These are phyloP conservation scores for Argopecten irradians DNA, from an alignment of 1,140 invertebrate species.

Conservation along the genomic window DNA sequence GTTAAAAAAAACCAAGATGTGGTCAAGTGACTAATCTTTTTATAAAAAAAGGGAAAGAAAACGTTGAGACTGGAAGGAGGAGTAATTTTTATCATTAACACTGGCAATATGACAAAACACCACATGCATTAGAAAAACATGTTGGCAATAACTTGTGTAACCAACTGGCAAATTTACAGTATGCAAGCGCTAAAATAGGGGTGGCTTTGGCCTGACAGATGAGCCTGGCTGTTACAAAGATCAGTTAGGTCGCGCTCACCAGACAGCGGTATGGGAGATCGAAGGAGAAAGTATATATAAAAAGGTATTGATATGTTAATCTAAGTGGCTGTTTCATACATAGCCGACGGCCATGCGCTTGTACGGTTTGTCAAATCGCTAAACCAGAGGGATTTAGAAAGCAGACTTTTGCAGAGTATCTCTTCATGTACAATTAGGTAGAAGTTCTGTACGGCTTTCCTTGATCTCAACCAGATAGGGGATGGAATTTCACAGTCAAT, in stretches of 20 bases:
- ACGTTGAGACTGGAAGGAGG: too few species aligned
- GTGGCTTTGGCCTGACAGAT: background rate
- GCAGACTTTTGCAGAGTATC: background rate
- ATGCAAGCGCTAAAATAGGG: background rate
- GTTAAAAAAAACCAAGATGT: too few species aligned
- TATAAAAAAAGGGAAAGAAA: too few species aligned
- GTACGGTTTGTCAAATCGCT: background rate
- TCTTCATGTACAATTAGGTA: slow-evolving; percentile 17
- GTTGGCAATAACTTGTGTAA: background rate
- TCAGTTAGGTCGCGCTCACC: background rate
- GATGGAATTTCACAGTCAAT: slow-evolving; percentile 16
- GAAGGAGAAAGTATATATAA: slow-evolving; percentile 8
- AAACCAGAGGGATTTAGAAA: background rate
- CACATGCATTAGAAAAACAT: background rate
- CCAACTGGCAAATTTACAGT: background rate
- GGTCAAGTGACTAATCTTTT: too few species aligned
- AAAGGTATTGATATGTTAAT: background rate
- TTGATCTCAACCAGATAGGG: background rate
- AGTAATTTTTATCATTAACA: too few species aligned
- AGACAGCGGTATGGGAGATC: background rate
- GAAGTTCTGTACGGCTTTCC: background rate
- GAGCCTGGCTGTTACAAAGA: background rate
- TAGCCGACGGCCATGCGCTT: background rate
- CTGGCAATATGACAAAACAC: background rate
- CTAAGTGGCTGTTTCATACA: background rate